Evolutionary conservation across 1,140 invertebrate species (phyloP).

Genomic region (Branchinecta lynchi): DNA sequence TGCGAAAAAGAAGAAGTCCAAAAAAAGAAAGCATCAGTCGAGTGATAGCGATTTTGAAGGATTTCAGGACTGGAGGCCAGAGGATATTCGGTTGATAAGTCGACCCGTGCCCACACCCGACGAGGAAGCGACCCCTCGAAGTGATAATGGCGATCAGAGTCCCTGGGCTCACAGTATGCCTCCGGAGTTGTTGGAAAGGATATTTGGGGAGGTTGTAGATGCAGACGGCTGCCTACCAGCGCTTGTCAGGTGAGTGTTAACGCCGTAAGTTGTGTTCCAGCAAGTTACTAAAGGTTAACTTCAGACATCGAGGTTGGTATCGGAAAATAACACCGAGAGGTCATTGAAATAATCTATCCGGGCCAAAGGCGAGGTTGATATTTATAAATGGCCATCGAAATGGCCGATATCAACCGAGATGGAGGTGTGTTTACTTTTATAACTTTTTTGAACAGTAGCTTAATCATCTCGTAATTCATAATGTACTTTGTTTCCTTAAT

Average conservation of each 20-base stretch:
- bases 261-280: too few relatives aligned
- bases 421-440: too few relatives aligned
- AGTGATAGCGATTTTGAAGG: conserved; percentile 1
- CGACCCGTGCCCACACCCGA: background rate
- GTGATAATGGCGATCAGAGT: conserved; percentile 15
- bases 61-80: background rate
- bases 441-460: too few relatives aligned
- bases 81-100: background rate
- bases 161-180: conserved; percentile 31
- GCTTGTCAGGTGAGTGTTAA: conserved; percentile 42
- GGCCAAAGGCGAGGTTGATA: too few relatives aligned
- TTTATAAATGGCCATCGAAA: too few relatives aligned
- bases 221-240: conserved; percentile 53
- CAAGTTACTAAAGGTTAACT: too few relatives aligned
- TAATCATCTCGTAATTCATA: too few relatives aligned
- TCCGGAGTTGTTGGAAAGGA: conserved; percentile 45
- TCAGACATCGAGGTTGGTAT: too few relatives aligned
- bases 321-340: too few relatives aligned
- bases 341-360: too few relatives aligned
- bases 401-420: too few relatives aligned
- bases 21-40: background rate
- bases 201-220: conserved; percentile 47
- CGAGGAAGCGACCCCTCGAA: background rate
- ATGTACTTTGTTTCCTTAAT: too few relatives aligned
- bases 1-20: background rate